Evolutionary conservation across 2,888 invertebrate species (phyloP).

Genomic region (Biston betularia): DNA sequence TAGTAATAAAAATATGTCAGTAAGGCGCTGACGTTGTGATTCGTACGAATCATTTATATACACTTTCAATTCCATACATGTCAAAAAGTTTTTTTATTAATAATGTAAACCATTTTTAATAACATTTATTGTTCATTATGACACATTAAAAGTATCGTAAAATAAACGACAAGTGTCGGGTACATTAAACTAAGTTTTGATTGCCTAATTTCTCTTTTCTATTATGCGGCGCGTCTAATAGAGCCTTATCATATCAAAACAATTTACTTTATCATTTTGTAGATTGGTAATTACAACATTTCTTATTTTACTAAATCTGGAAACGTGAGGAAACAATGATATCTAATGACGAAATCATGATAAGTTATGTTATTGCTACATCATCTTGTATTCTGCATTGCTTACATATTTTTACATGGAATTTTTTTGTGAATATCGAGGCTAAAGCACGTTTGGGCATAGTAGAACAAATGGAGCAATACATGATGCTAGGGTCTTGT

Average conservation of each 20-base stretch:
- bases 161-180: too few species aligned
- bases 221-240: too few species aligned
- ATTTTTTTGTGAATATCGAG: neutral
- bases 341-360: slow-evolving; percentile 8
- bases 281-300: slow-evolving; percentile 7
- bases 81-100: too few species aligned
- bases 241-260: slow-evolving; percentile 7
- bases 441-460: neutral
- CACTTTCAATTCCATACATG: too few species aligned
- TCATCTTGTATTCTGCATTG: neutral
- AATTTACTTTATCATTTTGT: slow-evolving; percentile 3
- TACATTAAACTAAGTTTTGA: neutral
- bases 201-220: too few species aligned
- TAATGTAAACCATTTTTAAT: too few species aligned
- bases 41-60: too few species aligned
- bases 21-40: too few species aligned
- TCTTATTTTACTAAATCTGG: slow-evolving; percentile 14
- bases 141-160: too few species aligned
- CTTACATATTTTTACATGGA: slow-evolving; percentile 6
- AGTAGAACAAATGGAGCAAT: neutral
- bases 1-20: too few species aligned
- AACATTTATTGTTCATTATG: too few species aligned
- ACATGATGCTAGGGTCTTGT: neutral
- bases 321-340: slow-evolving; percentile 24
- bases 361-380: slow-evolving; percentile 10